phyloP scores from a whole-genome alignment of 2,797 vertebrate species.

The Enteromius unitaeniatus region DNA sequence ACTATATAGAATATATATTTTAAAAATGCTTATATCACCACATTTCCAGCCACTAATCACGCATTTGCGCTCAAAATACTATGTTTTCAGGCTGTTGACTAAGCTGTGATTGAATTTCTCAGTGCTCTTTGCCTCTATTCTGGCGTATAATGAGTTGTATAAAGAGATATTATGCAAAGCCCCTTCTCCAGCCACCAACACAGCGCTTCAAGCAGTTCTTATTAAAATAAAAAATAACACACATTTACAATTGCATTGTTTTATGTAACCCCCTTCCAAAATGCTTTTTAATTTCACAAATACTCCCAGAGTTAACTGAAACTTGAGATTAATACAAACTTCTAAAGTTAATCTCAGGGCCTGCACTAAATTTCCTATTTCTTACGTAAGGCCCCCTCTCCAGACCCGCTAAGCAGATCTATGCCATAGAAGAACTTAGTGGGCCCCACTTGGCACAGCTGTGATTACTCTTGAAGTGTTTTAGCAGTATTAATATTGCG shows the following conservation, averaged over 20 bases:
- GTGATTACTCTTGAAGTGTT: conserved; percentile 4
- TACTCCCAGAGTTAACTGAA: conserved; percentile 3
- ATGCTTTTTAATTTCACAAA: conserved; percentile 7
- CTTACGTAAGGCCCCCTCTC: not conserved
- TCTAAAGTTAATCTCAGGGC: not conserved
- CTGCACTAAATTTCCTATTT: not conserved
- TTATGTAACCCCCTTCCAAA: conserved; percentile 10
- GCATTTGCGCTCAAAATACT: conserved; percentile 2
- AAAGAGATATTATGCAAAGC: conserved; percentile 49
- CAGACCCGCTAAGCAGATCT: not conserved
- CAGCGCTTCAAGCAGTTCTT: conserved; percentile 18
- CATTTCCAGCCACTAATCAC: conserved; percentile 7
- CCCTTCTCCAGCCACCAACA: conserved; percentile 31
- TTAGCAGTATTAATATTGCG: conserved; percentile 30
- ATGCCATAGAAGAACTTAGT: not conserved
- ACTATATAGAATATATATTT: not conserved
- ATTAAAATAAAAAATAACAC: conserved; percentile 25
- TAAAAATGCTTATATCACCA: not conserved
- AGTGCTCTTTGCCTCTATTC: conserved; percentile 22
- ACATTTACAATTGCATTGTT: conserved; percentile 12
- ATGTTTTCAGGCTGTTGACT: conserved; percentile 32
- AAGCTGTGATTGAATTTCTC: conserved; percentile 38
- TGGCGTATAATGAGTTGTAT: conserved; percentile 37
- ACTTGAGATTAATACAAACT: conserved; percentile 7
- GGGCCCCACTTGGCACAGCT: not conserved